Percentiles rank a stretch among this genome's conserved stretches.
phyloP scores from a whole-genome alignment of 2,888 invertebrate genomes.

The Sarcophaga variegata region DNA sequence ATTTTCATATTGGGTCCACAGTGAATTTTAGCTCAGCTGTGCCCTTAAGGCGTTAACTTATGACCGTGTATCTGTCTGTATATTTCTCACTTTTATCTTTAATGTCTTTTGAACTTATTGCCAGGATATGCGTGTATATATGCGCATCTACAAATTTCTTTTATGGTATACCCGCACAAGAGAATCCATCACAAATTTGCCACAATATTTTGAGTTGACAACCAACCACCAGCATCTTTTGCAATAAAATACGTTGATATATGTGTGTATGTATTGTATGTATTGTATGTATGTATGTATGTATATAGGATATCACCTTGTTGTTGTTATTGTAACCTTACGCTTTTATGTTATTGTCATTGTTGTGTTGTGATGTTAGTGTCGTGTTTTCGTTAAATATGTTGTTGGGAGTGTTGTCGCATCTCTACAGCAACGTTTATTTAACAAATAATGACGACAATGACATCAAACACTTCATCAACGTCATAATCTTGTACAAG shows the following conservation, averaged over 20 bases:
- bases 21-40: slow-evolving; percentile 29
- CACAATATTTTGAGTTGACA: slow-evolving; percentile 47
- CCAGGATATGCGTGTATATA: background rate
- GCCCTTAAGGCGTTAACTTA: slow-evolving; percentile 47
- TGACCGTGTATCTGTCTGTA: slow-evolving; percentile 16
- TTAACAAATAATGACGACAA: slow-evolving; percentile 42
- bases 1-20: background rate
- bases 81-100: slow-evolving; percentile 24
- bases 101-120: background rate
- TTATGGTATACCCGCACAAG: background rate
- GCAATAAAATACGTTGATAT: slow-evolving; percentile 10
- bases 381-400: background rate
- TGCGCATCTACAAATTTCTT: too few species aligned
- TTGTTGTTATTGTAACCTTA: slow-evolving; percentile 17
- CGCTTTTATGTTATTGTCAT: slow-evolving; percentile 4
- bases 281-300: background rate
- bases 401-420: slow-evolving; percentile 3
- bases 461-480: slow-evolving; percentile 60
- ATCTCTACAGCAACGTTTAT: slow-evolving; percentile 29
- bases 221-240: slow-evolving; percentile 5
- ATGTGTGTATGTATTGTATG: slow-evolving; percentile 4
- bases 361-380: slow-evolving; percentile 16
- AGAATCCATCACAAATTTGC: slow-evolving; percentile 42
- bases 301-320: too few species aligned
- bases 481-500: slow-evolving; percentile 48